phyloP scores from a whole-genome alignment of 2,113 vertebrate genomes.

The Pantherophis guttatus region DNA sequence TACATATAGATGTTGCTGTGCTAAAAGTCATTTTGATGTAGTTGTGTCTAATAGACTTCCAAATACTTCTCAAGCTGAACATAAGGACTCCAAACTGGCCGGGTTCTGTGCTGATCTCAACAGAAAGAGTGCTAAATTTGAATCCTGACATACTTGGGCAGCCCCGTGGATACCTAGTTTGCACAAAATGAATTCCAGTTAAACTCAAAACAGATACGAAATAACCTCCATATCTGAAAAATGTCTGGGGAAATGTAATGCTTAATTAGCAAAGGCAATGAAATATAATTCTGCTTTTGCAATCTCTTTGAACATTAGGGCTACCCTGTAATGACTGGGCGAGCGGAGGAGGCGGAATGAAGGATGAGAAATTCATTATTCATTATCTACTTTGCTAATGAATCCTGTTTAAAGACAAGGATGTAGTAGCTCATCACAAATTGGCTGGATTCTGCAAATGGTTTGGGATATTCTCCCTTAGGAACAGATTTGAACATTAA shows the following conservation, averaged over 20 bases:
- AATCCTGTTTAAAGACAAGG: slow-evolving; percentile 21
- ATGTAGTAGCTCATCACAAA: slow-evolving; percentile 1
- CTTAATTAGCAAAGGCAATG: slow-evolving; percentile 32
- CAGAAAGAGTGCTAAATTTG: background rate
- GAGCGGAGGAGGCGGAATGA: background rate
- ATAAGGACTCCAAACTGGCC: background rate
- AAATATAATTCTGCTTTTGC: slow-evolving; percentile 34
- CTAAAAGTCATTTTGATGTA: background rate
- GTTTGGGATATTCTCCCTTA: slow-evolving; percentile 30
- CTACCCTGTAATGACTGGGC: slow-evolving; percentile 9
- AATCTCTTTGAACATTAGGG: slow-evolving; percentile 24
- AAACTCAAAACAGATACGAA: background rate
- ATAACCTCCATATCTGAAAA: background rate
- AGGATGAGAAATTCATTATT: slow-evolving; percentile 10
- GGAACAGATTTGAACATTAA: background rate
- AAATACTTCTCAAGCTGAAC: background rate
- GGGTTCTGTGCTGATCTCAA: background rate
- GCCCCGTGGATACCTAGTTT: background rate
- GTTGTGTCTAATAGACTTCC: background rate
- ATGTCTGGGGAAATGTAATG: background rate
- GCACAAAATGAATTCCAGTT: background rate
- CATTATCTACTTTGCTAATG: slow-evolving; percentile 7
- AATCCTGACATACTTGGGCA: background rate
- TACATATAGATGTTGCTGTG: background rate
- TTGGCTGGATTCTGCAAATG: background rate